A percentile compares a stretch with the other conserved stretches of the same genome.
Evolutionary conservation across 2,888 invertebrate genomes (phyloP).

Genomic region (Brachynemurus nebulosus): DNA sequence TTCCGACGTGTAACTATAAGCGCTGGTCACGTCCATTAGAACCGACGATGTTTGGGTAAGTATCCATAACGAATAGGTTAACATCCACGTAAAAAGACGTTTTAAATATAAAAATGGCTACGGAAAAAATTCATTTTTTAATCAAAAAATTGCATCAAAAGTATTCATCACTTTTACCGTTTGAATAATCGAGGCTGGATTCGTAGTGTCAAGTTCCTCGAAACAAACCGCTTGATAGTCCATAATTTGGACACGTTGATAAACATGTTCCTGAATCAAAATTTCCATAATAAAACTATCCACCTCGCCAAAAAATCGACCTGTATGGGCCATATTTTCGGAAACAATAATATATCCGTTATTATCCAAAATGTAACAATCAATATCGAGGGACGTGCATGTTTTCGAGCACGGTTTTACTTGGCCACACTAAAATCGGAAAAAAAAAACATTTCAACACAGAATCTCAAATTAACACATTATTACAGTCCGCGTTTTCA

Average conservation of each 20-base stretch:
- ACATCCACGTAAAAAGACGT: constrained; percentile 27
- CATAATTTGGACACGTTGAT: constrained; percentile 55
- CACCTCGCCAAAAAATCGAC: constrained; percentile 77
- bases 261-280: constrained; percentile 60
- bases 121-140: constrained; percentile 12
- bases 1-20: constrained; percentile 17
- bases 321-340: constrained; percentile 56
- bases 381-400: constrained; percentile 50
- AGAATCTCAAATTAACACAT: constrained; percentile 9
- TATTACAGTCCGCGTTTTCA: too few relatives aligned
- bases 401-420: constrained; percentile 37
- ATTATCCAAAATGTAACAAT: constrained; percentile 78
- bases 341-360: constrained; percentile 79
- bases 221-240: constrained; percentile 89
- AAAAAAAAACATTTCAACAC: background rate
- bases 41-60: constrained; percentile 19
- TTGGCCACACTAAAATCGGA: constrained; percentile 26
- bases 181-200: constrained; percentile 26
- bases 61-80: constrained; percentile 20
- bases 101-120: constrained; percentile 28
- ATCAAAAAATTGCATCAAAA: constrained; percentile 3
- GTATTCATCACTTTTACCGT: constrained; percentile 22
- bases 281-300: constrained; percentile 52
- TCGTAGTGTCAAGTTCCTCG: constrained; percentile 47
- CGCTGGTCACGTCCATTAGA: constrained; percentile 15